These are phyloP conservation scores for Philonicus albiceps DNA, from an alignment of 2,888 invertebrate genomes.

Conservation along the genomic window DNA sequence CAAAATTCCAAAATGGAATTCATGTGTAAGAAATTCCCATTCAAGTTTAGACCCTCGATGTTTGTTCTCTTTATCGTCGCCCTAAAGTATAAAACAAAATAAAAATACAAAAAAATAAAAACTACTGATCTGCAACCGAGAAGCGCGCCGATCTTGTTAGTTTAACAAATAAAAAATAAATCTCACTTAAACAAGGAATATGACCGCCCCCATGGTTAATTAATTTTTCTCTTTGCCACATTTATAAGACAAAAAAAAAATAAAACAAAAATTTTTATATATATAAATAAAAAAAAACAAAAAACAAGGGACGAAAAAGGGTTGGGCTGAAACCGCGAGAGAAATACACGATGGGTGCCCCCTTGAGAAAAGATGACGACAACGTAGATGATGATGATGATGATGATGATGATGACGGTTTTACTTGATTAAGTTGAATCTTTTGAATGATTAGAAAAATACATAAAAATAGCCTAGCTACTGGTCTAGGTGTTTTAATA, in stretches of 20 bases:
- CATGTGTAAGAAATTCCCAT: background rate
- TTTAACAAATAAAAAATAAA: conserved; percentile 36
- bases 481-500: too few relatives aligned
- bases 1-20: too few relatives aligned
- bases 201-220: conserved; percentile 33
- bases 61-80: background rate
- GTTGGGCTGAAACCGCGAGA: background rate
- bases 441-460: background rate
- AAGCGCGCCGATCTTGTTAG: background rate
- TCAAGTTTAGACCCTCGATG: background rate
- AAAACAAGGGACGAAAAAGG: background rate
- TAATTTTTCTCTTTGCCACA: background rate
- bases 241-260: background rate
- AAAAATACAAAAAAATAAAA: background rate
- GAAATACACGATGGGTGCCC: background rate
- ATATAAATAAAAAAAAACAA: background rate
- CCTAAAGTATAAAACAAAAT: background rate
- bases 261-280: background rate
- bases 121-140: background rate
- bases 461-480: too few relatives aligned
- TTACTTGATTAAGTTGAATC: background rate
- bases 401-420: background rate
- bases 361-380: too few relatives aligned
- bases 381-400: background rate
- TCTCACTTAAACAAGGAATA: conserved; percentile 33